Evolutionary conservation across 64 coral and sea anemone species (phyloP).

Genomic region (Anthopleura sola): DNA sequence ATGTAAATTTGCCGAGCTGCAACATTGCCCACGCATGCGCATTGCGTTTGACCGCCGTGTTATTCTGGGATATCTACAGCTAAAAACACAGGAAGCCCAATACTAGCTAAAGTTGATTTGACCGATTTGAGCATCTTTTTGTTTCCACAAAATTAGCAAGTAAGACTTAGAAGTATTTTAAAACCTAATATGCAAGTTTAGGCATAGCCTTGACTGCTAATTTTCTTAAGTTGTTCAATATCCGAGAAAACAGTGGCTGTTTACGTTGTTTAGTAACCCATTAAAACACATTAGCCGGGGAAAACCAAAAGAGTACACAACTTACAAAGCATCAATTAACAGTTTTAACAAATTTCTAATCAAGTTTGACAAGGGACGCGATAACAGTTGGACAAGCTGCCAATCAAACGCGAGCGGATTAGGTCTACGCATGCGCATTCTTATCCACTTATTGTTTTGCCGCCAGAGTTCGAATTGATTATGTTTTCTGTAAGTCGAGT

Average conservation of each 20-base stretch:
- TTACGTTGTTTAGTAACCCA: constrained; percentile 4
- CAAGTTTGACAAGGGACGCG: constrained; percentile 68
- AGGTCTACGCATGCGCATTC: constrained; percentile 59
- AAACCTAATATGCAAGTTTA: too few species aligned
- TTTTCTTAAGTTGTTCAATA: not conserved
- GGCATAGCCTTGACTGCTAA: not conserved
- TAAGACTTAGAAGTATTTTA: not conserved
- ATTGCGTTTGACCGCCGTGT: too few species aligned
- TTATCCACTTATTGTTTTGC: constrained; percentile 70
- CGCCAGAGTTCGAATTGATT: constrained; percentile 95
- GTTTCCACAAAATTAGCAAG: not conserved
- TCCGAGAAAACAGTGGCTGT: not conserved
- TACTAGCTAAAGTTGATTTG: not conserved
- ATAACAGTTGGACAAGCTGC: constrained; percentile 33
- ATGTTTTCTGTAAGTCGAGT: constrained; percentile 44
- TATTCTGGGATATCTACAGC: too few species aligned
- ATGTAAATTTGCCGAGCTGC: too few species aligned
- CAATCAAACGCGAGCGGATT: not conserved
- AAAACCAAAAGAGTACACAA: not conserved
- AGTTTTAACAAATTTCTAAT: constrained; percentile 25
- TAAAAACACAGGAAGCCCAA: constrained; percentile 4
- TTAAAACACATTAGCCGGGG: not conserved
- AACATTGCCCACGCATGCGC: too few species aligned
- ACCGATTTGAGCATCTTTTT: not conserved
- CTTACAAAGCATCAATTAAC: constrained; percentile 6